These are phyloP conservation scores for Onychomys leucogaster DNA, from an alignment of 2,797 vertebrate genomes.

Conservation along the genomic window DNA sequence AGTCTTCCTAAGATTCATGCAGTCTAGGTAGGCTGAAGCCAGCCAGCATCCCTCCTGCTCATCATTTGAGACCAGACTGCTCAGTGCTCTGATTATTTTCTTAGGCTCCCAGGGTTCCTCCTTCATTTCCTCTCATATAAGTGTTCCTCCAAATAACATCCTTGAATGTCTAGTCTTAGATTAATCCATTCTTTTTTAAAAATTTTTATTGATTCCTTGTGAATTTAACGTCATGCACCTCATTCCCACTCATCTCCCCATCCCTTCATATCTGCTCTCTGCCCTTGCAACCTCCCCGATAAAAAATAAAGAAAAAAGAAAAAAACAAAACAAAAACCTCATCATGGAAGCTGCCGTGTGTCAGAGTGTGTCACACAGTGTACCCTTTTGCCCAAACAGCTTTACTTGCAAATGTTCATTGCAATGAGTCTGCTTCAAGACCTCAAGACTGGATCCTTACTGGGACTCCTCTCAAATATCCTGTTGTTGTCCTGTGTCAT, in stretches of 20 bases:
- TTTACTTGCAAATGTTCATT: background rate
- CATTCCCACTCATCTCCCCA: background rate
- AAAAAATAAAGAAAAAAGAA: background rate
- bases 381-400: background rate
- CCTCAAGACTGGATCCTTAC: background rate
- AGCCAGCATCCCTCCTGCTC: background rate
- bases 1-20: background rate
- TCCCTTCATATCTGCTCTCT: background rate
- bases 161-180: conserved; percentile 35
- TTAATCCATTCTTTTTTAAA: background rate
- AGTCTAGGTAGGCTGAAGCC: background rate
- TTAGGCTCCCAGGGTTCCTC: background rate
- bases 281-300: background rate
- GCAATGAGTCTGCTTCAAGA: background rate
- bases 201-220: background rate
- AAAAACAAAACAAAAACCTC: background rate
- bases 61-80: background rate
- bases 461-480: background rate
- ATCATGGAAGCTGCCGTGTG: background rate
- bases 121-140: background rate
- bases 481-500: background rate
- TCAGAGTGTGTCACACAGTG: background rate
- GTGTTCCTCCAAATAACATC: background rate
- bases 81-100: background rate
- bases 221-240: background rate